These are phyloP conservation scores for Willowsia nigromaculata DNA, from an alignment of 2,888 invertebrate species.

Conservation along the genomic window DNA sequence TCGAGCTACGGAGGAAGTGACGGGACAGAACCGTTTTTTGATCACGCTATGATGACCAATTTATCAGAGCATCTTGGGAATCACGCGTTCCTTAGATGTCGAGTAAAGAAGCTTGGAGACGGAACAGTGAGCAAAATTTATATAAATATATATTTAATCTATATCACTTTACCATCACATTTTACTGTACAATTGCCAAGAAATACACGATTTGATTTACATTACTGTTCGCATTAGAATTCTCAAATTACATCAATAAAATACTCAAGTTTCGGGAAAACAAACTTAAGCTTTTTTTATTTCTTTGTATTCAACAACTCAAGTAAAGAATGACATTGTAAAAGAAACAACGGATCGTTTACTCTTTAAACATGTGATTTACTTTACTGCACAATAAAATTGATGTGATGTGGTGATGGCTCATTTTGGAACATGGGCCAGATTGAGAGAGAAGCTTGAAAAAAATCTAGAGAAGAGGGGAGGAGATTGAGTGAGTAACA, in stretches of 20 bases:
- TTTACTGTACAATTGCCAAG: background rate
- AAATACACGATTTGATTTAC: background rate
- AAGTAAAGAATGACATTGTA: background rate
- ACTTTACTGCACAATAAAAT: constrained; percentile 20
- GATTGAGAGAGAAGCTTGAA: background rate
- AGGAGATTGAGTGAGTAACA: constrained; percentile 32
- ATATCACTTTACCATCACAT: background rate
- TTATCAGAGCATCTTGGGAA: constrained; percentile 76
- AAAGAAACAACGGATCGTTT: constrained; percentile 24
- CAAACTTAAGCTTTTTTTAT: background rate
- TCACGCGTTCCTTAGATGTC: constrained; percentile 77
- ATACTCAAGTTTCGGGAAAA: background rate
- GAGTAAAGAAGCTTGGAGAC: constrained; percentile 78
- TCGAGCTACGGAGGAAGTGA: constrained; percentile 54
- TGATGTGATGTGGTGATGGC: constrained; percentile 56
- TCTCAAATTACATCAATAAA: background rate
- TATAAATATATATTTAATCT: background rate
- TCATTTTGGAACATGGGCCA: constrained; percentile 46
- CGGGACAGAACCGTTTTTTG: constrained; percentile 77
- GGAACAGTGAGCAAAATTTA: constrained; percentile 72
- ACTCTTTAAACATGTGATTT: constrained; percentile 1
- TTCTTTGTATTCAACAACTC: constrained; percentile 9
- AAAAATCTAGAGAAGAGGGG: background rate
- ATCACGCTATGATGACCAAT: constrained; percentile 79
- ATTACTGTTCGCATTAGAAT: background rate